Base-by-base conservation (phyloP, 1,140 invertebrate genomes). In the Diachasma alloeum region DNA sequence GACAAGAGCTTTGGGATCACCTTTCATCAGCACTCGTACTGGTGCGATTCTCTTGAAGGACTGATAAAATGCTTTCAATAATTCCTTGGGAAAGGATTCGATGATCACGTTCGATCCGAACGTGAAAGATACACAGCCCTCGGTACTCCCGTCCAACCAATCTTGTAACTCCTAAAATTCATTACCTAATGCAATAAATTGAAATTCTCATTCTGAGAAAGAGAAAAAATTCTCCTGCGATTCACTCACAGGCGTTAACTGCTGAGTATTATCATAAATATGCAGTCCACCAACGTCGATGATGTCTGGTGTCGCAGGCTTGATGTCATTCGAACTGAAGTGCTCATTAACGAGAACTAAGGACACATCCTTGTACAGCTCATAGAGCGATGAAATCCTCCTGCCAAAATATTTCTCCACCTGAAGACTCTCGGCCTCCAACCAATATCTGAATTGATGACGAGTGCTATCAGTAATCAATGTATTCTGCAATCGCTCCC, bases 261-360 rank as follows among this genome's bases (percentile, higher is more conserved):
- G 66, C 0, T 79, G 42, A 4, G 31, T 70, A 3, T 84, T 79
- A 3, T 88, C 82, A 4, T 81, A 76, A 0, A 91, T 82, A 75
- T 92, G 92, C 1, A 93, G 79, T 13, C 92, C 93, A 11, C 91
- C 92, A 15, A 93, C 87, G 84, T 93, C 91, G 5, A 93, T 80
- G 0, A 91, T 79, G 31, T 87, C 89, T 0, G 91, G 91, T 0
- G 87, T 83, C 17, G 83, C 82, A 0, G 91, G 89, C 44, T 88
- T 87, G 0, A 91, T 83, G 1, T 87, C 86, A 77, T 90, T 90
- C 3, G 92, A 69, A 2, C 87, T 85, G 67, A 90, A 90, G 85
- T 93, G 91, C 9, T 88, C 87, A 83, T 94, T 94, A 0, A 90
- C 84, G n/a, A 94, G 81, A 5, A 93, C 75, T 31, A 94, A 78